Evolutionary conservation across 2,797 vertebrate genomes (phyloP), one percentile per base, ranked within the genome.

Genomic region (Macrochelys suwanniensis): DNA sequence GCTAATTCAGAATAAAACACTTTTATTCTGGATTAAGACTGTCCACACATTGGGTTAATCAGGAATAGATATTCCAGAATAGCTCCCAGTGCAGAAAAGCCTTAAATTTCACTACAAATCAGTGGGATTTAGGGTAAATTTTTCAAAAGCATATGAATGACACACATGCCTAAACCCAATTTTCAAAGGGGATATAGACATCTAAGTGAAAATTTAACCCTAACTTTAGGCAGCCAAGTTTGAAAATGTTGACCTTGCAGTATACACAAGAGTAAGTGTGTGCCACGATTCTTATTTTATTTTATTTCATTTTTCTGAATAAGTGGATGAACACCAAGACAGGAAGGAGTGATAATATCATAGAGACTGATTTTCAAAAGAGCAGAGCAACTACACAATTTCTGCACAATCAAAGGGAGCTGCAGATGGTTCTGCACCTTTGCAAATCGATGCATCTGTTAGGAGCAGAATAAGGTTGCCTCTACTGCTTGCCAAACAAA

Each of bases 71-170:
- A 68, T 37, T 37, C n/a, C n/a, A 68, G 65, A 68, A 37, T 21
- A 68, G n/a, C 65, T 68, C 65, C 65, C n/a, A 21, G n/a, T 68
- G n/a, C 19, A 68, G 33, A 68, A 4, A 68, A 68, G 33, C 31
- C 33, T 65, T 65, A 65, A 19, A 65, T 19, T 65, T 65, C 61
- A 65, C 61, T 65, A n/a, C 16, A 45, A 45, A 13, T 74, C 71
- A 12, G 12, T 45, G 37, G 71, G 54, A 91, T 76, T 90, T 86
- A 79, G 31, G 82, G n/a, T 5, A 85, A 16, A 31, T 31, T 65
- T 94, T 96, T 87, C 37, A 50, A 90, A 95, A 96, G 81, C 37
- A 80, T 4, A 76, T 13, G 53, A 83, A 74, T n/a, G 26, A 92
- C 59, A 81, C 88, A 57, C 53, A 56, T 45, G 23, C 45, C 49